Evolutionary conservation across 2,113 vertebrate species (phyloP).

Genomic region (Gymnogyps californianus): DNA sequence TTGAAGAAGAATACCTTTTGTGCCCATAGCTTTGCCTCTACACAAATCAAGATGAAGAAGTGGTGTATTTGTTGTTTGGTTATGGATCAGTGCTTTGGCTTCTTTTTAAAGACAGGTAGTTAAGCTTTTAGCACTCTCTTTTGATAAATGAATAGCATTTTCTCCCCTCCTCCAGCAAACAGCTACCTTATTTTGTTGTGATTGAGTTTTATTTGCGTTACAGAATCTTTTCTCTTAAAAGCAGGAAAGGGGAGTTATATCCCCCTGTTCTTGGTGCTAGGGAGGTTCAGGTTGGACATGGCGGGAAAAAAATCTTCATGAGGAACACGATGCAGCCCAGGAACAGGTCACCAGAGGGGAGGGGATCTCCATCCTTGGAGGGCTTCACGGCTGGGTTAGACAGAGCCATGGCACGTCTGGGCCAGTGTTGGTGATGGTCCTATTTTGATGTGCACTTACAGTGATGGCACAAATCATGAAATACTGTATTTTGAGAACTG

Average conservation of each 20-base stretch:
- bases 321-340: neutral
- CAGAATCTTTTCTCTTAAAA: neutral
- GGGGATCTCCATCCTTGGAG: neutral
- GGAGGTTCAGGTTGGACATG: neutral
- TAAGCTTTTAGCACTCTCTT: neutral
- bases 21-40: neutral
- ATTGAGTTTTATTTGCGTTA: neutral
- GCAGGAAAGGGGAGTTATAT: neutral
- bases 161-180: neutral
- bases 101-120: constrained; percentile 25
- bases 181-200: neutral
- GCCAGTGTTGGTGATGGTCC: neutral
- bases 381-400: neutral
- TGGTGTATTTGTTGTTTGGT: neutral
- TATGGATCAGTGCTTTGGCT: constrained; percentile 18
- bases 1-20: constrained; percentile 39
- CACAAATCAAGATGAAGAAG: constrained; percentile 49
- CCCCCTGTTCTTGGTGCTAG: neutral
- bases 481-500: neutral
- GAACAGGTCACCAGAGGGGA: neutral
- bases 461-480: neutral
- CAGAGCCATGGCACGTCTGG: neutral
- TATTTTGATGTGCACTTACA: neutral
- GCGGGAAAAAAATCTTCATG: neutral
- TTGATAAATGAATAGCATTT: neutral